Evolutionary conservation across 1,140 invertebrate species (phyloP).

Genomic region (Macrosteles quadrilineatus): DNA sequence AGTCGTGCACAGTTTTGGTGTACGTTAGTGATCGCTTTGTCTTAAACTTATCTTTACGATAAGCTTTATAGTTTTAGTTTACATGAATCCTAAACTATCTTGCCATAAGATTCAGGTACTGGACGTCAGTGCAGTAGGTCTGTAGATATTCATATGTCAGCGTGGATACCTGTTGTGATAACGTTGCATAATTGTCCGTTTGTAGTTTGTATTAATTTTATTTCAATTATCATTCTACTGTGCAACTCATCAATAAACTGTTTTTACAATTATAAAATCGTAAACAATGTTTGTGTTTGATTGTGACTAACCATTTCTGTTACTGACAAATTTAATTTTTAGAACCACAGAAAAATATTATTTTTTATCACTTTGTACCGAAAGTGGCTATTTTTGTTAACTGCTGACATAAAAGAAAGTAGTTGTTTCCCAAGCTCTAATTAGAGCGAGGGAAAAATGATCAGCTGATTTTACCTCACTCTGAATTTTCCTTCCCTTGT

Average conservation of each 20-base stretch:
- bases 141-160: not conserved
- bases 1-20: not conserved
- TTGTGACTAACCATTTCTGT: too few relatives aligned
- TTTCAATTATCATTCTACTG: slow-evolving; percentile 5
- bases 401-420: too few relatives aligned
- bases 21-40: not conserved
- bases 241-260: slow-evolving; percentile 23
- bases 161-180: slow-evolving; percentile 20
- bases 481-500: too few relatives aligned
- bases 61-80: not conserved
- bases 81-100: slow-evolving; percentile 17
- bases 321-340: too few relatives aligned
- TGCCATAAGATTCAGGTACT: slow-evolving; percentile 18
- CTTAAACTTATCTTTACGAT: not conserved
- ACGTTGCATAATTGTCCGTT: slow-evolving; percentile 15
- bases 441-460: too few relatives aligned
- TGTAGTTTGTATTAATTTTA: slow-evolving; percentile 25
- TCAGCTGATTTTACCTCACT: too few relatives aligned
- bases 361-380: too few relatives aligned
- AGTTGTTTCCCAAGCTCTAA: too few relatives aligned
- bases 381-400: too few relatives aligned
- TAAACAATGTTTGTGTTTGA: too few relatives aligned
- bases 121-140: not conserved
- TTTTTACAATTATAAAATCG: slow-evolving; percentile 19
- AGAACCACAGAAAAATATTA: too few relatives aligned